Conservation (phyloP, 2,888 invertebrate genomes). For the Chaetogeoica ovagalla region DNA sequence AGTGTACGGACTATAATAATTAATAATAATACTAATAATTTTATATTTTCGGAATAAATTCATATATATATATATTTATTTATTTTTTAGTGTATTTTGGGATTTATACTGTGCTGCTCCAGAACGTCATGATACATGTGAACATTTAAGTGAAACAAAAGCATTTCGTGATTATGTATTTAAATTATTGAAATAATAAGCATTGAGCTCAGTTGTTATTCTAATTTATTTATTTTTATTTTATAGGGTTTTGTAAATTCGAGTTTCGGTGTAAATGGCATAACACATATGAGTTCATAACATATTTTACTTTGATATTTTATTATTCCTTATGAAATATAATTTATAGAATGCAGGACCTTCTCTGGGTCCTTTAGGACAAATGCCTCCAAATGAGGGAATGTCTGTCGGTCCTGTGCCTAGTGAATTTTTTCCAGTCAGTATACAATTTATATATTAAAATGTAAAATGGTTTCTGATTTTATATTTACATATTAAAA, state of each 20-base stretch:
- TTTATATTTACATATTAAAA: background rate
- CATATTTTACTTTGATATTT: background rate
- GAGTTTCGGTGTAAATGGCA: slow-evolving; percentile 93
- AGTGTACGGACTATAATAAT: too few relatives aligned
- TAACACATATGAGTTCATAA: slow-evolving; percentile 56
- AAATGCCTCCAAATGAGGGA: slow-evolving; percentile 87
- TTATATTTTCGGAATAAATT: background rate
- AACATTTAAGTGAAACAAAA: slow-evolving; percentile 98
- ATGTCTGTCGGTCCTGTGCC: slow-evolving; percentile 96
- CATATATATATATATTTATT: too few relatives aligned
- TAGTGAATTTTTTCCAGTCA: slow-evolving; percentile 92
- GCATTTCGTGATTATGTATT: slow-evolving; percentile 92
- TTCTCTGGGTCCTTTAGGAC: slow-evolving; percentile 83
- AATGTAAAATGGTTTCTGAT: background rate
- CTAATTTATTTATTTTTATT: slow-evolving; percentile 44
- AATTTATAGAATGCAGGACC: slow-evolving; percentile 77
- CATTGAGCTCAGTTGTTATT: background rate
- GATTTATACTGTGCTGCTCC: slow-evolving; percentile 99
- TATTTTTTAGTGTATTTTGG: slow-evolving; percentile 82
- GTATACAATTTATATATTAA: slow-evolving; percentile 58
- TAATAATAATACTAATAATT: too few relatives aligned
- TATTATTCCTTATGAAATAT: background rate
- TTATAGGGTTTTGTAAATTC: slow-evolving; percentile 88
- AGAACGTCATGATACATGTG: slow-evolving; percentile 95
- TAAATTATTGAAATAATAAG: background rate